Evolutionary conservation across 2,797 vertebrate species (phyloP).

Genomic region (Alauda arvensis): DNA sequence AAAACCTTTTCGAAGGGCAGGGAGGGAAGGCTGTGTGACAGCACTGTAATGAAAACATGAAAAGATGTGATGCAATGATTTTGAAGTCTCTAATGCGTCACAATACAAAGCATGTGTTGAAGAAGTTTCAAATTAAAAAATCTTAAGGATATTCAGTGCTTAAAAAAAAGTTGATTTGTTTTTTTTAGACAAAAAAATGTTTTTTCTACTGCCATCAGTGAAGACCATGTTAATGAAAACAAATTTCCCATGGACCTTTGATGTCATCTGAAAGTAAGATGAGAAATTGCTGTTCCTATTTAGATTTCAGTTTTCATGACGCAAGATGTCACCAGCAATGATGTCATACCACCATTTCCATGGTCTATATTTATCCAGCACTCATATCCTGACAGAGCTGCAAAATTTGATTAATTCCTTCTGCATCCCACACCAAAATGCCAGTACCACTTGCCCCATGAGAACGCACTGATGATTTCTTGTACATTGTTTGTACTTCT

Average conservation of each 20-base stretch:
- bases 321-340: conserved; percentile 1
- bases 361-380: not conserved
- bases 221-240: conserved; percentile 54
- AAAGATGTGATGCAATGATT: conserved; percentile 17
- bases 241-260: conserved; percentile 34
- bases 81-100: conserved; percentile 3
- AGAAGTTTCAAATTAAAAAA: conserved; percentile 44
- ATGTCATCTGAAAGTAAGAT: conserved; percentile 32
- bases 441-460: conserved; percentile 19
- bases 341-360: not conserved
- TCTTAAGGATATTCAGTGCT: not conserved
- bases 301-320: not conserved
- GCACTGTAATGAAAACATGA: not conserved
- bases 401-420: conserved; percentile 28
- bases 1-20: not conserved
- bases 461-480: not conserved
- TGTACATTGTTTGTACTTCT: conserved; percentile 5
- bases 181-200: conserved; percentile 23
- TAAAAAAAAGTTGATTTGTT: conserved; percentile 17
- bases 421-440: not conserved
- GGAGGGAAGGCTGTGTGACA: not conserved
- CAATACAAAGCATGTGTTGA: conserved; percentile 57
- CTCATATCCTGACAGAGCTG: not conserved
- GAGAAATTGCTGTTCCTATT: not conserved
- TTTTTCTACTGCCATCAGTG: conserved; percentile 32